Percentiles rank a stretch among this genome's conserved stretches.
These are phyloP conservation scores for Oscheius sp. DNA, from an alignment of 2,888 invertebrate species.

Conservation along the genomic window DNA sequence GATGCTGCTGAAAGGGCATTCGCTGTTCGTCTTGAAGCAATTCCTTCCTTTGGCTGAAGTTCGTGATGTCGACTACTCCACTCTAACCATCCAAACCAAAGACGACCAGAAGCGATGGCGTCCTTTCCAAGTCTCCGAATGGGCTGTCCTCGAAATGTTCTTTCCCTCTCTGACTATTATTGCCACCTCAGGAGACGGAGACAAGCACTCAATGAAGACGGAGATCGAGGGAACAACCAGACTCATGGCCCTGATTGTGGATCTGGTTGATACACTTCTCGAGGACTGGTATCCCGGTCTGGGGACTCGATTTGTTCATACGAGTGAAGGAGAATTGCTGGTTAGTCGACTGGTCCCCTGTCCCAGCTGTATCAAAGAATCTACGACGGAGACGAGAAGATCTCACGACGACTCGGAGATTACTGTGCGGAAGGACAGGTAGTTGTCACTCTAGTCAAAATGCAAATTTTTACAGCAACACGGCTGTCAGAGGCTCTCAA, in stretches of 20 bases:
- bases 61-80: constrained; percentile 69
- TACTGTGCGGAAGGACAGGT: constrained; percentile 27
- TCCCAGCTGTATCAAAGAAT: constrained; percentile 82
- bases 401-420: constrained; percentile 43
- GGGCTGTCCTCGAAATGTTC: constrained; percentile 63
- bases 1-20: constrained; percentile 81
- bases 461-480: neutral
- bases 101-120: constrained; percentile 66
- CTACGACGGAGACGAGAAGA: constrained; percentile 2
- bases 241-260: constrained; percentile 87
- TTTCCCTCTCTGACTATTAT: constrained; percentile 57
- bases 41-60: constrained; percentile 75
- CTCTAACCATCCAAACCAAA: constrained; percentile 51
- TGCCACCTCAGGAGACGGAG: constrained; percentile 33
- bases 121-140: constrained; percentile 45
- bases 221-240: constrained; percentile 53
- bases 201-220: constrained; percentile 51
- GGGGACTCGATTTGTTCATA: constrained; percentile 96
- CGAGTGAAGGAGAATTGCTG: constrained; percentile 92
- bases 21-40: constrained; percentile 86
- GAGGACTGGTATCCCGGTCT: constrained; percentile 85
- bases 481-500: constrained; percentile 37
- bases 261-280: constrained; percentile 92
- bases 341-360: constrained; percentile 94
- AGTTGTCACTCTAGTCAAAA: neutral